Conservation (phyloP, 23 tunicate genomes). For the Pegea sp. region DNA sequence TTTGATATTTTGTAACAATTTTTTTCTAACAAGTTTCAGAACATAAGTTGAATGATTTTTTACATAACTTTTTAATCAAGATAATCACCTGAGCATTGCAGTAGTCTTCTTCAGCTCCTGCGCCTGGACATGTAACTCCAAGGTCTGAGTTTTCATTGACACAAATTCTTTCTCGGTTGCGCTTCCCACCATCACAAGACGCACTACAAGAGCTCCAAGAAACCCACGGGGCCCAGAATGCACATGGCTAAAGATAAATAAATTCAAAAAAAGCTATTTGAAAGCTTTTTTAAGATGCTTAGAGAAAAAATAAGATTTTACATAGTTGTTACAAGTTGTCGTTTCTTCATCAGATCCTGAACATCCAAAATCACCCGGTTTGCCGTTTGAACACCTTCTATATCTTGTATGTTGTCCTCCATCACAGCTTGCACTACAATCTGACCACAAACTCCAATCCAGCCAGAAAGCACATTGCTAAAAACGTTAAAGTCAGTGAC, state of each 20-base stretch:
- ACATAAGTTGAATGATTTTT: not conserved
- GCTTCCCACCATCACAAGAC: constrained; percentile 21
- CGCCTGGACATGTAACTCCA: constrained; percentile 22
- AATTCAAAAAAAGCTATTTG: not conserved
- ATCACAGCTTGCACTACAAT: constrained; percentile 41
- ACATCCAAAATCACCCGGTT: constrained; percentile 18
- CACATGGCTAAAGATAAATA: constrained; percentile 7
- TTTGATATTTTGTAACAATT: not conserved
- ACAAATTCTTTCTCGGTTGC: constrained; percentile 7
- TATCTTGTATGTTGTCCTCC: constrained; percentile 10
- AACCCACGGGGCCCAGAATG: constrained; percentile 17
- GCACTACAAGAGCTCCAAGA: constrained; percentile 9
- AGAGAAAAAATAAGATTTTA: constrained; percentile 1
- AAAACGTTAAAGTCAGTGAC: not conserved
- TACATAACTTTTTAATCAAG: not conserved
- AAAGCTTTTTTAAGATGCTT: not conserved
- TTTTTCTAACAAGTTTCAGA: not conserved
- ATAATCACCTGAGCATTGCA: constrained; percentile 26
- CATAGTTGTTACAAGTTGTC: constrained; percentile 14
- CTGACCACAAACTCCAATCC: constrained; percentile 45
- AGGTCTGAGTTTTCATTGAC: constrained; percentile 10
- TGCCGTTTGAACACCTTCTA: constrained; percentile 21
- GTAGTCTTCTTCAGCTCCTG: constrained; percentile 6
- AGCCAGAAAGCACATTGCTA: constrained; percentile 44
- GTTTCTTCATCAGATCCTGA: constrained; percentile 12